Conservation (phyloP, 1,140 invertebrate species). For the Rhagoletis pomonella region DNA sequence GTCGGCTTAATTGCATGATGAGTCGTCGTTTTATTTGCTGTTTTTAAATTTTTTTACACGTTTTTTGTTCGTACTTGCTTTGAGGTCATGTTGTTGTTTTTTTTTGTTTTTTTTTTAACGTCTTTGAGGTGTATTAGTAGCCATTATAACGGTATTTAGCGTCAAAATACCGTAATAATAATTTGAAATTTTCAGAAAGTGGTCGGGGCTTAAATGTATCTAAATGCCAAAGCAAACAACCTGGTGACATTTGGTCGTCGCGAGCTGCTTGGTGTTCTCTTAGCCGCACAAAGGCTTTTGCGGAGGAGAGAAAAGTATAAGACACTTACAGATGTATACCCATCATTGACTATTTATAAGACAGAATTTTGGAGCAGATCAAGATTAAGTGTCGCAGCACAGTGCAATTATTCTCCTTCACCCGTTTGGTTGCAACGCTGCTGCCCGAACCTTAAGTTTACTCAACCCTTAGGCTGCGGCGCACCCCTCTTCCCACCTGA, state of each 20-base stretch:
- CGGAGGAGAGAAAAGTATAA: background rate
- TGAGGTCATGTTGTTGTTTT: background rate
- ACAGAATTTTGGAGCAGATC: background rate
- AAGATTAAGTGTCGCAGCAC: conserved; percentile 11
- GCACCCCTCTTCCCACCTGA: background rate
- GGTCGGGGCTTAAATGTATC: background rate
- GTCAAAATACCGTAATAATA: conserved; percentile 33
- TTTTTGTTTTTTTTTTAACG: background rate
- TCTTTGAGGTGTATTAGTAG: conserved; percentile 14
- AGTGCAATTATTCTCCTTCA: conserved; percentile 40
- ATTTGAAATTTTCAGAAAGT: conserved; percentile 15
- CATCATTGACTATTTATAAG: background rate
- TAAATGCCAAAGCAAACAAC: background rate
- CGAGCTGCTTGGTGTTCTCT: background rate
- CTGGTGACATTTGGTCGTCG: background rate
- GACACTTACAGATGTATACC: background rate
- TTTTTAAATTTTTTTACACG: background rate
- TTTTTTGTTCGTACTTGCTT: background rate
- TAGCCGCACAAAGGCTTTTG: background rate
- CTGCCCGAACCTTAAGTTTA: background rate
- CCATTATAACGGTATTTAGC: conserved; percentile 43
- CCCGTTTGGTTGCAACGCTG: background rate
- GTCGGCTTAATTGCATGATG: conserved; percentile 53
- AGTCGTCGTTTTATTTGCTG: conserved; percentile 34
- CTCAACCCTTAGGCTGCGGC: background rate